Evolutionary conservation across 2,888 invertebrate genomes (phyloP), one percentile per base, ranked within the genome.

Genomic region (Halictus ligatus): DNA sequence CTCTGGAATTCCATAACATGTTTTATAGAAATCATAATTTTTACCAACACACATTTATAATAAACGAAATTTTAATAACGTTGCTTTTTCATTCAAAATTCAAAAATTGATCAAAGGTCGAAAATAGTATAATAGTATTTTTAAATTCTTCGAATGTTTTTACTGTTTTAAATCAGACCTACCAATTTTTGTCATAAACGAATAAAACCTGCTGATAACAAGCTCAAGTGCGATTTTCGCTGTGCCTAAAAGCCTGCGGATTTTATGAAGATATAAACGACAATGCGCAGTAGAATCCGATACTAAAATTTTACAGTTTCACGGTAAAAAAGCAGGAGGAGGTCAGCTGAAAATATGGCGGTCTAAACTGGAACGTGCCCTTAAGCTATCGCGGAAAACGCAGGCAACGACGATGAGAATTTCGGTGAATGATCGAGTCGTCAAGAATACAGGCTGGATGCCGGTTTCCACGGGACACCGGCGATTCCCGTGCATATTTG

Each of bases 381-480:
- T 8, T 15, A 69, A 40, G 67, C 35, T 21, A 69, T 40, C 10
- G 21, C 15, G 1, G 67, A 10, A 67, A 67, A 67, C 67, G 58
- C 71, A n/a, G 15, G 25, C 46, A 35, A 74, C 64, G 15, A 43
- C 18, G 46, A 25, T 12, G n/a, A 13, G 75, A 15, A 64, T 25
- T n/a, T 64, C 60, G 74, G 29, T 12, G 35, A 46, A 78, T 21
- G 75, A 54, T 77, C 74, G 80, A 78, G 25, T 50, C 18, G 46
- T 25, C 48, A 35, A 72, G 84, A 48, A 75, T 80, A 64, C 48
- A 54, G 67, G 50, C 13, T 12, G 74, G 46, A 48, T 79, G 29
- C 46, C 74, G 77, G 78, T 86, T 84, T 86, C 74, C 84, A 67
- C 35, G 67, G 18, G 25, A 64, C 48, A 43, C 43, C 35, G 75